Conservation (phyloP, 1,140 invertebrate species). For the Apis mellifera region Amel_HAv3.1 CM009945.2:3771501-3772000, state of each 20-base stretch:
- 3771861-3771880: slow-evolving; percentile 93
- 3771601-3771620: slow-evolving; percentile 81
- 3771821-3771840: slow-evolving; percentile 81
- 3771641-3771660: slow-evolving; percentile 80
- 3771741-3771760: slow-evolving; percentile 65
- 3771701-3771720: slow-evolving; percentile 66
- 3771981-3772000: slow-evolving; percentile 93
- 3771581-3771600: slow-evolving; percentile 80
- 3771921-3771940: slow-evolving; percentile 90
- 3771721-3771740: slow-evolving; percentile 70
- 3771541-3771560: slow-evolving; percentile 55
- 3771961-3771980: slow-evolving; percentile 95
- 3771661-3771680: slow-evolving; percentile 74
- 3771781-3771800: slow-evolving; percentile 40
- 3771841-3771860: slow-evolving; percentile 88
- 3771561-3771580: slow-evolving; percentile 76
- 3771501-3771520: slow-evolving; percentile 37
- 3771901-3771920: slow-evolving; percentile 92
- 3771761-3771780: slow-evolving; percentile 42
- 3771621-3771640: slow-evolving; percentile 81
- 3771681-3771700: slow-evolving; percentile 64
- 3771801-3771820: slow-evolving; percentile 80
- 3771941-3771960: slow-evolving; percentile 95
- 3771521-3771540: slow-evolving; percentile 41
- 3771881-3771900: slow-evolving; percentile 95